Evolutionary conservation across 2,888 invertebrate species (phyloP).

Genomic region (Dolichomitus sp.): DNA sequence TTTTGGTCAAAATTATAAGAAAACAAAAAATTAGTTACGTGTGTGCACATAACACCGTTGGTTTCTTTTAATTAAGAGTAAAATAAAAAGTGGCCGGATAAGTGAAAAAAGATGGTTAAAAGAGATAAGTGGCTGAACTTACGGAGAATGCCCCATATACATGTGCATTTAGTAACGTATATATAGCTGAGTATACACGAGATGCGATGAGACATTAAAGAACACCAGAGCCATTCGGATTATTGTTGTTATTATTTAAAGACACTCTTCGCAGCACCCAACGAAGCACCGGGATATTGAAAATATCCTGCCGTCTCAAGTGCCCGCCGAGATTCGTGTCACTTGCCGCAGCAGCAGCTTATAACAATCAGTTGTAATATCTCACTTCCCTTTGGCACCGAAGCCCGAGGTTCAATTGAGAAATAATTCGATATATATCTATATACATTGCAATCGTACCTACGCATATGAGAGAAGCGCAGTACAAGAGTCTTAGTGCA

Average conservation of each 20-base stretch:
- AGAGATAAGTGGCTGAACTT: no score
- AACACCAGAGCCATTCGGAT: constrained; percentile 16
- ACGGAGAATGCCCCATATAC: not conserved
- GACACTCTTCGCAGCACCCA: not conserved
- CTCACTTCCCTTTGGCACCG: constrained; percentile 41
- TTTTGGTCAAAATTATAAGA: no score
- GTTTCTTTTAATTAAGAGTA: no score
- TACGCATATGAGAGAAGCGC: not conserved
- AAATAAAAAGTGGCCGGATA: no score
- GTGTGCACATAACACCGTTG: no score
- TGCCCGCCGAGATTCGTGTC: constrained; percentile 32
- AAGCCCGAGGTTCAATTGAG: constrained; percentile 36
- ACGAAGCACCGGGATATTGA: constrained; percentile 17
- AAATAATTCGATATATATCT: constrained; percentile 28
- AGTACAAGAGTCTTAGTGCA: not conserved
- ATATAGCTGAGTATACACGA: not conserved
- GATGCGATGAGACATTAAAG: constrained; percentile 15
- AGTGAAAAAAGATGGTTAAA: no score
- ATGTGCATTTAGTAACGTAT: not conserved
- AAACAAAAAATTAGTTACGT: no score
- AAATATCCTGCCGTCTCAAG: constrained; percentile 48
- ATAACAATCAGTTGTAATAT: constrained; percentile 41
- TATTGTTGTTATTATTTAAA: constrained; percentile 29
- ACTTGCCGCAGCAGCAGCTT: not conserved
- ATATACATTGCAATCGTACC: not conserved